Conservation (phyloP, 2,888 invertebrate genomes). For the Polydrusus tereticollis region DNA sequence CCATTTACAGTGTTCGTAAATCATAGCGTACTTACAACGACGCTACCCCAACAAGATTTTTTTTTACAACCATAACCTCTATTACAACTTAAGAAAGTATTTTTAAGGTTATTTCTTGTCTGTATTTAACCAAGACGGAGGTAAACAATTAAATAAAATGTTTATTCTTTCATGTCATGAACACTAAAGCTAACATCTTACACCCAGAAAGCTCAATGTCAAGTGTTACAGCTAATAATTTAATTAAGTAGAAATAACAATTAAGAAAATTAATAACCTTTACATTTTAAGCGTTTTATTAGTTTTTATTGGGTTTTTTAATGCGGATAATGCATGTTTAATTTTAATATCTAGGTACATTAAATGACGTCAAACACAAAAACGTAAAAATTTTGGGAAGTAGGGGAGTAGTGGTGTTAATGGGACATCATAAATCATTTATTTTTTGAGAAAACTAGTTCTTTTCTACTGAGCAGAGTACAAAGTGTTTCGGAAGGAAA, state of each 20-base stretch:
- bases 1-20: too few species aligned
- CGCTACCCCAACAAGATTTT: too few species aligned
- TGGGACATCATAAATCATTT: too few species aligned
- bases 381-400: too few species aligned
- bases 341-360: not conserved
- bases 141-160: not conserved
- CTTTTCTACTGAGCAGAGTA: too few species aligned
- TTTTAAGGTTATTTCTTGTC: too few species aligned
- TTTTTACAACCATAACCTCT: too few species aligned
- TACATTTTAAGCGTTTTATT: not conserved
- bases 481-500: too few species aligned
- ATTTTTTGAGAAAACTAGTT: too few species aligned
- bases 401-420: too few species aligned
- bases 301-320: not conserved
- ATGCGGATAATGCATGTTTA: conserved; percentile 11
- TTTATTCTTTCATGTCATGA: not conserved
- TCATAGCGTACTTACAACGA: too few species aligned
- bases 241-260: conserved; percentile 25
- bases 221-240: conserved; percentile 16
- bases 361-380: not conserved
- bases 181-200: not conserved
- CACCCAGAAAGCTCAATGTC: conserved; percentile 11
- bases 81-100: too few species aligned
- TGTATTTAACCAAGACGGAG: not conserved
- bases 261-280: conserved; percentile 23